A percentile compares a stretch with the other conserved stretches of the same genome.
Evolutionary conservation across 2,797 vertebrate genomes (phyloP).

Genomic region (Sarcoramphus papa): DNA sequence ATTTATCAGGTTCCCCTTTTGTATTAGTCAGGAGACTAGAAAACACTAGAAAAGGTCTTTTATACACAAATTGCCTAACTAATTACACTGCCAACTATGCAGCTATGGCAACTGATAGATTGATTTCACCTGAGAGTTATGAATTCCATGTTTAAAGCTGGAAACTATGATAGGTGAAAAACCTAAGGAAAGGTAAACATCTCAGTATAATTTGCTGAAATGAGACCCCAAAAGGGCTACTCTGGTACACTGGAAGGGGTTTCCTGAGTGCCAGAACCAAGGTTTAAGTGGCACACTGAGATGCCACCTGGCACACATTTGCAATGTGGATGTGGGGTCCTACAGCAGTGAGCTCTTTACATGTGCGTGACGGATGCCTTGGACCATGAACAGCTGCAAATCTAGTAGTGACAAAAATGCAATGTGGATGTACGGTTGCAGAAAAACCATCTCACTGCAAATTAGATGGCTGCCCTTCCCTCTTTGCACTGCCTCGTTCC

Average conservation of each 20-base stretch:
- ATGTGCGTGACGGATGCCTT: fast-evolving
- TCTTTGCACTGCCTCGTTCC: not conserved
- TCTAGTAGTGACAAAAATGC: not conserved
- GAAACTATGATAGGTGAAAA: not conserved
- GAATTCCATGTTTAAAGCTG: not conserved
- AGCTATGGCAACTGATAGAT: not conserved
- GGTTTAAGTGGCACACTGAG: not conserved
- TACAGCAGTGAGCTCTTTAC: not conserved
- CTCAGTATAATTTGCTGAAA: not conserved
- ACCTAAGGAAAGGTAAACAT: not conserved
- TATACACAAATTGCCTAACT: not conserved
- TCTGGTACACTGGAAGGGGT: not conserved
- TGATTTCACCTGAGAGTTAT: not conserved
- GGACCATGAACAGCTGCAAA: not conserved
- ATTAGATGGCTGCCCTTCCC: not conserved
- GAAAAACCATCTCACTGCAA: not conserved
- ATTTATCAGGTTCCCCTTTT: not conserved
- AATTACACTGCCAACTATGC: not conserved
- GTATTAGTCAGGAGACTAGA: not conserved
- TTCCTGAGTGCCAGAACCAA: not conserved
- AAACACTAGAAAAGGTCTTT: not conserved
- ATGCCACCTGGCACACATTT: not conserved
- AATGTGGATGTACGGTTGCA: not conserved
- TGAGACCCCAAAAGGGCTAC: not conserved
- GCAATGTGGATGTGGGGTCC: not conserved